A percentile compares a stretch with the other conserved stretches of the same genome.
These are phyloP conservation scores for Choristoneura fumiferana DNA, from an alignment of 1,140 invertebrate genomes.

Conservation along the genomic window DNA sequence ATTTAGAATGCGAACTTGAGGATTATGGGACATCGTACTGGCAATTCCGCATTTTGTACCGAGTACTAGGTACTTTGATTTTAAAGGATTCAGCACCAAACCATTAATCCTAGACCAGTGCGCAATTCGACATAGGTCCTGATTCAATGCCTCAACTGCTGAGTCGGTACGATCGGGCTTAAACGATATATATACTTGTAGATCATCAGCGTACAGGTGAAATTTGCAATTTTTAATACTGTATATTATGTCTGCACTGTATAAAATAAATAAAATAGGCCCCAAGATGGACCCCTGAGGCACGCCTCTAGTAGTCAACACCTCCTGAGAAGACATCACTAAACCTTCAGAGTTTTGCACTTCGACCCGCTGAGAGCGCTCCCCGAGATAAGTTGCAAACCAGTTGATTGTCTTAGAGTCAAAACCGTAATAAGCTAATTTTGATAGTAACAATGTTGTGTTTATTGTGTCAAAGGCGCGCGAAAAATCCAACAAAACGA, in stretches of 20 bases:
- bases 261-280: no score
- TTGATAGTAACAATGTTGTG: not conserved
- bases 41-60: not conserved
- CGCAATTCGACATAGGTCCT: not conserved
- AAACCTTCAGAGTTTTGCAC: not conserved
- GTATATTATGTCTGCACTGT: not conserved
- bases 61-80: no score
- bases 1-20: not conserved
- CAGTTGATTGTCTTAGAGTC: not conserved
- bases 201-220: no score
- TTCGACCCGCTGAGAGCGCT: not conserved
- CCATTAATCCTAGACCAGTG: not conserved
- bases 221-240: not conserved
- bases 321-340: not conserved
- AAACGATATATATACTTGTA: not conserved
- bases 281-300: no score
- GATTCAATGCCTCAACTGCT: not conserved
- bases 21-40: not conserved
- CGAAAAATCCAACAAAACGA: not conserved
- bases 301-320: not conserved
- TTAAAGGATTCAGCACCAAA: not conserved
- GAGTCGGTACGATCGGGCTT: not conserved
- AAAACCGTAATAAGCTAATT: conserved; percentile 5
- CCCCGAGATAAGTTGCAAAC: not conserved
- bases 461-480: not conserved